Evolutionary conservation across 2,797 vertebrate genomes (phyloP).

Genomic region (Heteromormyrus szaboi): DNA sequence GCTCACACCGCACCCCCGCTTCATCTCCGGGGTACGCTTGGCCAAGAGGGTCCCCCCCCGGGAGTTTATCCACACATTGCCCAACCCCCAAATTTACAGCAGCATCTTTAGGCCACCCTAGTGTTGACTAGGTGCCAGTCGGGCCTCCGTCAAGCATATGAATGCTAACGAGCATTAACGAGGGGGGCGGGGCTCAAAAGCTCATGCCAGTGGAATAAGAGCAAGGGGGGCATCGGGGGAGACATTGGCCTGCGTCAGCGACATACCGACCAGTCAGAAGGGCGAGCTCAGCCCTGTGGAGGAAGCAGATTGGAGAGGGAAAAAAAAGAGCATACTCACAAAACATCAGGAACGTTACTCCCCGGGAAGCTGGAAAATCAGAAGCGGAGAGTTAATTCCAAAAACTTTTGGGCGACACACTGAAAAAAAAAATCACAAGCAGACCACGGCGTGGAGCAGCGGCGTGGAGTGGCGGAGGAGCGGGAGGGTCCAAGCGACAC

Average conservation of each 20-base stretch:
- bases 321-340: constrained; percentile 45
- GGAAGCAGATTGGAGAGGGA: background rate
- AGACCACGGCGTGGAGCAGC: background rate
- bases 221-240: background rate
- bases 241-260: background rate
- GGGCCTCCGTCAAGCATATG: background rate
- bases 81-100: background rate
- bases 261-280: background rate
- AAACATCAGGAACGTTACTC: constrained; percentile 54
- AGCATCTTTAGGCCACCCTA: background rate
- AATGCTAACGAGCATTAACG: background rate
- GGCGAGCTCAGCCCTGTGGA: background rate
- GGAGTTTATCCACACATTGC: background rate
- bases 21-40: background rate
- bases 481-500: background rate
- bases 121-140: background rate
- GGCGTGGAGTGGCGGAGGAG: background rate
- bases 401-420: background rate
- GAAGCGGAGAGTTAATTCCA: constrained; percentile 22
- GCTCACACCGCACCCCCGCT: background rate
- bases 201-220: background rate
- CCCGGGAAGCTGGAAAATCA: constrained; percentile 51
- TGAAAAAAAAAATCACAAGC: background rate
- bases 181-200: background rate
- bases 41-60: background rate